Evolutionary conservation across 2,888 invertebrate species (phyloP).

Genomic region (Erebia palarica): DNA sequence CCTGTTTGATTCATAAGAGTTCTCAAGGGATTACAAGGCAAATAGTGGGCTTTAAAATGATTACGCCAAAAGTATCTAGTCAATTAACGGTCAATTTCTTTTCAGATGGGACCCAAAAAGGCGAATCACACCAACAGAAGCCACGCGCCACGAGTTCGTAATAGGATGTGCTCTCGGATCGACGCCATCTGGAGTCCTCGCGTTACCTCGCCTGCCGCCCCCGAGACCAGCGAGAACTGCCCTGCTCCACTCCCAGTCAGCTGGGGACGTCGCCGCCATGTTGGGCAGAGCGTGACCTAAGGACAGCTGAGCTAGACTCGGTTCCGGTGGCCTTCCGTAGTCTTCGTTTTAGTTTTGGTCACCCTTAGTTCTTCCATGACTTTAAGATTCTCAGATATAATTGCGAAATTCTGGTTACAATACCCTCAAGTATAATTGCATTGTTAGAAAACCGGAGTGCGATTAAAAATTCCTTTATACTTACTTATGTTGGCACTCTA

Average conservation of each 20-base stretch:
- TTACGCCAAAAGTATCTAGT: background rate
- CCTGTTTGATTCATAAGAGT: too few species aligned
- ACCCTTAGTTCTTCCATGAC: conserved; percentile 13
- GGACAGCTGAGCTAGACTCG: conserved; percentile 57
- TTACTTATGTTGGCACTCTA: background rate
- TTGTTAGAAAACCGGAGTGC: background rate
- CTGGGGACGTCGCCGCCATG: conserved; percentile 85
- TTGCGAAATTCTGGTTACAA: conserved; percentile 6
- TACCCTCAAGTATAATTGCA: background rate
- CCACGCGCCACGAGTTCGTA: conserved; percentile 93
- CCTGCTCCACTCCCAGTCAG: conserved; percentile 84
- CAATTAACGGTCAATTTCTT: conserved; percentile 18
- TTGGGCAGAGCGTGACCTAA: conserved; percentile 84
- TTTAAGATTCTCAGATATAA: background rate
- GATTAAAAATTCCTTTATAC: background rate
- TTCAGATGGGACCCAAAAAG: conserved; percentile 95
- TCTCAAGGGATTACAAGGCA: too few species aligned
- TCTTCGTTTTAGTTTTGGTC: conserved; percentile 19
- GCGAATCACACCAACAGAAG: conserved; percentile 95
- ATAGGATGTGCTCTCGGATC: conserved; percentile 74
- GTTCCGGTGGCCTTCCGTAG: conserved; percentile 41
- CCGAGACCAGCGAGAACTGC: conserved; percentile 64
- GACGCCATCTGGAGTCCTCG: conserved; percentile 75
- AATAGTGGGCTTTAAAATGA: background rate
- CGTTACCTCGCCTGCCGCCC: conserved; percentile 67